These are phyloP conservation scores for Pipistrellus pygmaeus DNA, from an alignment of 2,797 vertebrate genomes.

Conservation along the genomic window DNA sequence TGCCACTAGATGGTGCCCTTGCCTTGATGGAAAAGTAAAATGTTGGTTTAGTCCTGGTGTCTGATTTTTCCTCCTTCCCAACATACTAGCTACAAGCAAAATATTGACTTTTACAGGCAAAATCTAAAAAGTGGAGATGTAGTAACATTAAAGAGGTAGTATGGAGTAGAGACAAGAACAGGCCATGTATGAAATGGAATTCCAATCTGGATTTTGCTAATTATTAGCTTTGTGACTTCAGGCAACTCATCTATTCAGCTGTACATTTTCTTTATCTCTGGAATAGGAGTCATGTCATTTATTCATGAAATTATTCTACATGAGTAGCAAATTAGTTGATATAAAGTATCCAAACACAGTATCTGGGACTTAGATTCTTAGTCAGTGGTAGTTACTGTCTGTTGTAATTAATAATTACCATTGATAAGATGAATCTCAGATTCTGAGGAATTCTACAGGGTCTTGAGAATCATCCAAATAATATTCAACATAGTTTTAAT, in stretches of 20 bases:
- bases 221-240: neutral
- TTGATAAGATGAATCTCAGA: conserved; percentile 37
- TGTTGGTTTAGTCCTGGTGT: neutral
- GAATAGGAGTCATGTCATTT: conserved; percentile 3
- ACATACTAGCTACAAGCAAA: neutral
- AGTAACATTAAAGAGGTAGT: conserved; percentile 1
- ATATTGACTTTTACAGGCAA: conserved; percentile 10
- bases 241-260: neutral
- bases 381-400: neutral
- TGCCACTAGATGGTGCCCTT: conserved; percentile 75
- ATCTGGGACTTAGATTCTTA: conserved; percentile 12
- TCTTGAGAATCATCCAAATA: neutral
- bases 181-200: neutral
- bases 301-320: conserved; percentile 10
- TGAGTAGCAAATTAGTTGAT: conserved; percentile 41
- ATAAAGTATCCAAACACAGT: neutral
- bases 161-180: neutral
- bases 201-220: neutral
- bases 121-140: conserved; percentile 34
- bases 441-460: conserved; percentile 22
- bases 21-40: conserved; percentile 6
- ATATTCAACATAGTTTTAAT: conserved; percentile 41
- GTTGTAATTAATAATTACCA: neutral
- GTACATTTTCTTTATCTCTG: neutral
- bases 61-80: neutral